Conservation (phyloP, 2,888 invertebrate genomes). For the Venusia cambrica region DNA sequence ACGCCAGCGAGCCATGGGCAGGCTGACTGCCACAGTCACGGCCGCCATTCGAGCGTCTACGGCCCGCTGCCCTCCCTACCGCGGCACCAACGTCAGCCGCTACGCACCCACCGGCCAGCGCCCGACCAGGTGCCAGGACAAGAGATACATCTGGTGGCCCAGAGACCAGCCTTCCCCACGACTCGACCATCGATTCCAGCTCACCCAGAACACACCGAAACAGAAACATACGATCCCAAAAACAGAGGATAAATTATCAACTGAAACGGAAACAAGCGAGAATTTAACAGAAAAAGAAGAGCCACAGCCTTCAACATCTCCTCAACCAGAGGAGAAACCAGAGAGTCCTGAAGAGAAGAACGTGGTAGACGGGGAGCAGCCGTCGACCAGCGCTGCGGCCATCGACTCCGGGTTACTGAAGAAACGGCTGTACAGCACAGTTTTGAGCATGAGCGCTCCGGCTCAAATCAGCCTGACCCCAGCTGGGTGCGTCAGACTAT, state of each 20-base stretch:
- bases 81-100: conserved; percentile 66
- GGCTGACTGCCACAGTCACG: conserved; percentile 63
- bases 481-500: conserved; percentile 54
- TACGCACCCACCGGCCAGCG: conserved; percentile 67
- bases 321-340: conserved; percentile 35
- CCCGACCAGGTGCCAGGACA: conserved; percentile 55
- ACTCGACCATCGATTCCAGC: conserved; percentile 49
- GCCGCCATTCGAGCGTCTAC: conserved; percentile 61
- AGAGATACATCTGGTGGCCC: conserved; percentile 65
- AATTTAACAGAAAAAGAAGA: conserved; percentile 26
- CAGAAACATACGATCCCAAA: conserved; percentile 30
- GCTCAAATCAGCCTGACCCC: conserved; percentile 50
- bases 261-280: conserved; percentile 34
- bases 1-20: conserved; percentile 61
- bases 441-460: conserved; percentile 72
- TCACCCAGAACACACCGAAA: conserved; percentile 38
- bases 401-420: conserved; percentile 53
- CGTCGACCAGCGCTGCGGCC: conserved; percentile 59
- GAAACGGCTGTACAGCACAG: conserved; percentile 78
- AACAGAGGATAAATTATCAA: conserved; percentile 20
- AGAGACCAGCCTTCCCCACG: conserved; percentile 53
- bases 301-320: conserved; percentile 30
- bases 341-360: conserved; percentile 45
- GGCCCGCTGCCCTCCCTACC: conserved; percentile 60
- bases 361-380: conserved; percentile 48